Evolutionary conservation across 2,888 invertebrate species (phyloP), one percentile per base, ranked within the genome.

Genomic region (Trisateles emortualis): DNA sequence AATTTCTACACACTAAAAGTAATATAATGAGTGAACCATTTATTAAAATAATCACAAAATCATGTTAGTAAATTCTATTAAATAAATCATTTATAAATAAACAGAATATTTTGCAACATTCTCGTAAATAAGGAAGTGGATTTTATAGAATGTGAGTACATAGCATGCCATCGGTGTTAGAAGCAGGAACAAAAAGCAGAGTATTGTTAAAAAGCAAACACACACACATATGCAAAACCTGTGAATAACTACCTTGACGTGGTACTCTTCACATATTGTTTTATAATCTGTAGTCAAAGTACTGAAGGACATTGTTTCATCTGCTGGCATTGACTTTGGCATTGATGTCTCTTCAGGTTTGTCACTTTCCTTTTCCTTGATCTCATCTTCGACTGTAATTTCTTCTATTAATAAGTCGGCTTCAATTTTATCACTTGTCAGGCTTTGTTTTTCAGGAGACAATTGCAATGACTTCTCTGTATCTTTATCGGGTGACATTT

Each of bases 221-320:
- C 71, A 70, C 50, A 67, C 56, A 55, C 71, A 76, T 45, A 78
- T 72, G 54, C 77, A 78, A 55, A 78, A 59, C 50, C 74, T 70
- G 48, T 77, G 74, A n/a, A 59, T 41, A 71, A 87, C 78, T 90
- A 96, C 96, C 93, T 95, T 96, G 48, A 85, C 93, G 43, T 95
- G 94, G 80, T 95, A 95, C 57, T 96, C 95, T 68, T 96, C 95
- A 75, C 96, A 94, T 48, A 96, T 92, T 13, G 96, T 95, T 77
- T 95, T 95, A 79, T 96, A 96, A 64, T 96, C 96, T 19, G 96
- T 95, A 8, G 95, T 94, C 68, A 94, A 89, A 4, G 94, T 94
- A 69, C 93, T 94, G 52, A 95, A 93, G 58, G 93, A 91, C 59
- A 83, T 78, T 9, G 84, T 86, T 40, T 92, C 92, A 19, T 89